Base-by-base conservation (phyloP, 2,113 vertebrate genomes). In the human (Homo sapiens) region DNA sequence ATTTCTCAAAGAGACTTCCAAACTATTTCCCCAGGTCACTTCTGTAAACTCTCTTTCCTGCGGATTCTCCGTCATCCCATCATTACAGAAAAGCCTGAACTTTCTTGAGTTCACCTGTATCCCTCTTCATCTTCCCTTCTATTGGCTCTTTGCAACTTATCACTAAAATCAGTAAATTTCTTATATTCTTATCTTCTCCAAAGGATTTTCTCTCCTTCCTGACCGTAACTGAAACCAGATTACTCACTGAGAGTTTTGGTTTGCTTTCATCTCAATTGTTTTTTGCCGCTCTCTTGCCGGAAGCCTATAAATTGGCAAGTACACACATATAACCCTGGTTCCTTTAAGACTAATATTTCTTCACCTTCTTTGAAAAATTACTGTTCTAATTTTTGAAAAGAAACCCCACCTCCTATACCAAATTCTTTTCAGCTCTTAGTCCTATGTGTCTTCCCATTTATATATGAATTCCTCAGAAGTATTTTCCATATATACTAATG, bases 1-100 rank as follows among this genome's bases (percentile, higher is more conserved):
- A 84, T 85, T 96, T 91, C 83, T 72, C 68, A 88, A 78, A 90
- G 59, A 78, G 25, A 73, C 35, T 91, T 78, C 40, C n/a, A 35
- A 90, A 73, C 30, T 80, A 72, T n/a, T 68, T 57, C 70, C 35
- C 13, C 40, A 73, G 16, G 10, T 70, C 23, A 70, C 48, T 68
- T 20, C 57, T 5, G 12, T 82, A 40, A 83, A 3, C 12, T 43
- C 27, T 83, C 35, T 50, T 43, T 18, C 7, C 23, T 27, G 35
- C 23, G 59, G 22, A 73, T 72, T 9, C 5, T 66, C 40, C 50
- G 72, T 70, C 23, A 93, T 6, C 6, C 18, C 14, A 40, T 64
- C 14, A 72, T 79, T 27, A 17, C 32, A 50, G 40, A 32, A 84
- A 73, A 30, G 40, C 25, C 35, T 22, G 45, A 88, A 79, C 43